phyloP scores from a whole-genome alignment of 2,888 invertebrate species.

The Euzophera pinguis region DNA sequence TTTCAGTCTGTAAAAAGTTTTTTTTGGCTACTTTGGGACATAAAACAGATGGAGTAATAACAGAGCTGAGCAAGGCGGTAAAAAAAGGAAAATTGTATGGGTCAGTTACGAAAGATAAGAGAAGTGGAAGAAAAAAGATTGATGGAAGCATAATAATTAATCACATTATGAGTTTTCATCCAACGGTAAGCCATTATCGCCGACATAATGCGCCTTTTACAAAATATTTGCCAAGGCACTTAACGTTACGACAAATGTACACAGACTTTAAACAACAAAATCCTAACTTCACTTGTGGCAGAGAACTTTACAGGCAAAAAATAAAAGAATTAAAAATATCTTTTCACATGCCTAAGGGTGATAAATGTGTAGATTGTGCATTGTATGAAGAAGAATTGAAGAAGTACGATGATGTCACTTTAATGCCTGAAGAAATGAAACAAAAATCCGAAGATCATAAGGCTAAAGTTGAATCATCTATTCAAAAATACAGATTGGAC shows the following conservation, averaged over 20 bases:
- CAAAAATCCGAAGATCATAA: not conserved
- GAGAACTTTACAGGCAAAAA: not conserved
- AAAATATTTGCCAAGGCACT: constrained; percentile 16
- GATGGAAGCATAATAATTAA: not conserved
- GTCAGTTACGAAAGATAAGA: not conserved
- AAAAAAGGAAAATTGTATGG: constrained; percentile 14
- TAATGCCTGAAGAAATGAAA: not conserved
- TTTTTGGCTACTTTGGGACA: constrained; percentile 7
- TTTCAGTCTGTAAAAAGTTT: not conserved
- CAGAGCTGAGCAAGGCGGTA: constrained; percentile 13
- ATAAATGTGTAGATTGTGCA: constrained; percentile 10
- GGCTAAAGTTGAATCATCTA: not conserved
- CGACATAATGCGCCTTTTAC: constrained; percentile 17
- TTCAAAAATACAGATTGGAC: not conserved
- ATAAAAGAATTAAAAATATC: constrained; percentile 11
- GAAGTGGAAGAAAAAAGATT: not conserved
- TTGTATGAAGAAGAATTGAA: constrained; percentile 11
- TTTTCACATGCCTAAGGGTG: constrained; percentile 11
- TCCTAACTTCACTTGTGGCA: not conserved
- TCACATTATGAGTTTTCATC: not conserved
- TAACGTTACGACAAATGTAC: constrained; percentile 11
- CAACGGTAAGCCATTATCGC: constrained; percentile 14
- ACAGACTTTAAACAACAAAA: not conserved
- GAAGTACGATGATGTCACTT: constrained; percentile 6
- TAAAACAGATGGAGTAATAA: constrained; percentile 13